A percentile compares a stretch with the other conserved stretches of the same genome.
Conservation (phyloP, 2,888 invertebrate species). For the Allygus modestus region DNA sequence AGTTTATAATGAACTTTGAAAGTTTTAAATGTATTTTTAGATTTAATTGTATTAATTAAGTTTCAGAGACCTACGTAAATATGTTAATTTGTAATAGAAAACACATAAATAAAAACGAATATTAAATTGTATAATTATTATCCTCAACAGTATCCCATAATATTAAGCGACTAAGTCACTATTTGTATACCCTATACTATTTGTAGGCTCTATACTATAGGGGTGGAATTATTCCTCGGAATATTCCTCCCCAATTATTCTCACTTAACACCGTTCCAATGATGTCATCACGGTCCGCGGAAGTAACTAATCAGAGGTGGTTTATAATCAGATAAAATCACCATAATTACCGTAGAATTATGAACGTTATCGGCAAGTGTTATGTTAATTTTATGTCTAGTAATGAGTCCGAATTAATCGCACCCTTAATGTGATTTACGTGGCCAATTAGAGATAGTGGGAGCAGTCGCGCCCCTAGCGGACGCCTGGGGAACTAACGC, state of each 20-base stretch:
- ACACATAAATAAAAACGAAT: too few species aligned
- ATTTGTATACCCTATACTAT: too few species aligned
- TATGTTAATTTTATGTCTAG: conserved; percentile 52
- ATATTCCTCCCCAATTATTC: not conserved
- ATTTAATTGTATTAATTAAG: too few species aligned
- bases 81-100: too few species aligned
- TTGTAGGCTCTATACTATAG: too few species aligned
- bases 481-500: conserved; percentile 18
- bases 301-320: conserved; percentile 21
- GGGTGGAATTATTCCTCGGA: too few species aligned
- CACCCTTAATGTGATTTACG: conserved; percentile 51
- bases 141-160: too few species aligned
- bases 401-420: conserved; percentile 52
- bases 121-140: too few species aligned
- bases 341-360: conserved; percentile 50
- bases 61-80: too few species aligned
- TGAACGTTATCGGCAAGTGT: conserved; percentile 44
- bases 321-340: conserved; percentile 49
- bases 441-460: conserved; percentile 41
- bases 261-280: conserved; percentile 8
- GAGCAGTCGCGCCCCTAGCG: not conserved
- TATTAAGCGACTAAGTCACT: too few species aligned
- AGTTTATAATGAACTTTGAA: too few species aligned
- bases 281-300: conserved; percentile 39
- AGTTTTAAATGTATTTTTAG: too few species aligned